Evolutionary conservation across 2,113 vertebrate species (phyloP).

Genomic region (Leucoraja erinaceus): DNA sequence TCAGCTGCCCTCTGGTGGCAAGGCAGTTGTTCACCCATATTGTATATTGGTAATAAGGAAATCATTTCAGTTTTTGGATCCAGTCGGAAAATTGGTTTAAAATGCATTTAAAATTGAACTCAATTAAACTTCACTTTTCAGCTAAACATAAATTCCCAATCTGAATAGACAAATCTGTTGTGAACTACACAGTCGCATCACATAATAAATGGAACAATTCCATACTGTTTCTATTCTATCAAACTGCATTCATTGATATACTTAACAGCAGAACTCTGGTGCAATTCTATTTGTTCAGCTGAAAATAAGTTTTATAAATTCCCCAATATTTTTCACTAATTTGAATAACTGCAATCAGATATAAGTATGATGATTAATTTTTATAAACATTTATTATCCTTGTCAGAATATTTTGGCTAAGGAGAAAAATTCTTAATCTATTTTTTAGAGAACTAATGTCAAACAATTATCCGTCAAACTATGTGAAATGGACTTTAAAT

Average conservation of each 20-base stretch:
- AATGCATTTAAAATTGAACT: not conserved
- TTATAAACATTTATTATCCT: not conserved
- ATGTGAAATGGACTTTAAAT: not conserved
- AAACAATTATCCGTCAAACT: not conserved
- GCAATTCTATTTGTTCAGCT: not conserved
- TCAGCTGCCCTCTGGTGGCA: not conserved
- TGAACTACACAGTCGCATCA: too few relatives aligned
- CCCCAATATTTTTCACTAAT: not conserved
- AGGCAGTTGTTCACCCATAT: not conserved
- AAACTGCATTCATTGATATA: not conserved
- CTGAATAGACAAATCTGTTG: not conserved
- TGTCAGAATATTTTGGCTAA: not conserved
- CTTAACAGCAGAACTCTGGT: not conserved
- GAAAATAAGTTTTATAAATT: not conserved
- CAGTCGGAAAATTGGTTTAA: not conserved
- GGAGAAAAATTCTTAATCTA: not conserved
- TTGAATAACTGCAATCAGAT: not conserved
- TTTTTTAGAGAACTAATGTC: not conserved
- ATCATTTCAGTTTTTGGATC: not conserved
- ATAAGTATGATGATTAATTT: not conserved
- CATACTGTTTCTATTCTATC: not conserved
- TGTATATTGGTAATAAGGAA: not conserved
- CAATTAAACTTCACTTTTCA: not conserved
- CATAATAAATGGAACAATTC: not conserved
- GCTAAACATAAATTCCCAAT: not conserved